Evolutionary conservation across 2,888 invertebrate species (phyloP).

Genomic region (Mesorhabditis belari): DNA sequence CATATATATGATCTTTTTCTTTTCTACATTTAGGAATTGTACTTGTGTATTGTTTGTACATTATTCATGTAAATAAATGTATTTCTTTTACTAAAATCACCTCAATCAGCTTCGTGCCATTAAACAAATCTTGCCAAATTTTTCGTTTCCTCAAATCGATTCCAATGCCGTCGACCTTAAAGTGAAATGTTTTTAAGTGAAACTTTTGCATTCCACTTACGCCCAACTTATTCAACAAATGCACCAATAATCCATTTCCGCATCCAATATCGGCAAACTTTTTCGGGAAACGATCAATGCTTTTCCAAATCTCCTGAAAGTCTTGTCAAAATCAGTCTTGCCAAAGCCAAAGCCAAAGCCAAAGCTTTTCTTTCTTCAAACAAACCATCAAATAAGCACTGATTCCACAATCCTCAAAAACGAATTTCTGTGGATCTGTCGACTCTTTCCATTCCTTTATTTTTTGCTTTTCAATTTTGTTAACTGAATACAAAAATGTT

Average conservation of each 20-base stretch:
- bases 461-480: not conserved
- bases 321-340: not conserved
- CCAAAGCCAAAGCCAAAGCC: not conserved
- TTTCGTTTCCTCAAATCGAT: slow-evolving; percentile 64
- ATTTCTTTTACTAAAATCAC: not conserved
- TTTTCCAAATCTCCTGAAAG: slow-evolving; percentile 20
- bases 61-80: too few relatives aligned
- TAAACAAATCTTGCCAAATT: slow-evolving; percentile 69
- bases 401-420: slow-evolving; percentile 92
- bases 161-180: slow-evolving; percentile 22
- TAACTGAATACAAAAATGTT: not conserved
- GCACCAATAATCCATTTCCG: slow-evolving; percentile 72
- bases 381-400: slow-evolving; percentile 71
- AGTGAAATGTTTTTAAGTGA: not conserved
- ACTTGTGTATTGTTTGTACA: too few relatives aligned
- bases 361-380: too few relatives aligned
- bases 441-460: slow-evolving; percentile 77
- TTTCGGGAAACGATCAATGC: slow-evolving; percentile 8
- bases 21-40: too few relatives aligned
- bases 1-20: too few relatives aligned
- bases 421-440: slow-evolving; percentile 87
- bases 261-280: slow-evolving; percentile 90
- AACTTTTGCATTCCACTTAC: slow-evolving; percentile 8
- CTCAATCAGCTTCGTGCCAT: slow-evolving; percentile 7
- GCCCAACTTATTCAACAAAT: slow-evolving; percentile 34